phyloP scores from a whole-genome alignment of 2,113 vertebrate species.

The Cepphus grylle region DNA sequence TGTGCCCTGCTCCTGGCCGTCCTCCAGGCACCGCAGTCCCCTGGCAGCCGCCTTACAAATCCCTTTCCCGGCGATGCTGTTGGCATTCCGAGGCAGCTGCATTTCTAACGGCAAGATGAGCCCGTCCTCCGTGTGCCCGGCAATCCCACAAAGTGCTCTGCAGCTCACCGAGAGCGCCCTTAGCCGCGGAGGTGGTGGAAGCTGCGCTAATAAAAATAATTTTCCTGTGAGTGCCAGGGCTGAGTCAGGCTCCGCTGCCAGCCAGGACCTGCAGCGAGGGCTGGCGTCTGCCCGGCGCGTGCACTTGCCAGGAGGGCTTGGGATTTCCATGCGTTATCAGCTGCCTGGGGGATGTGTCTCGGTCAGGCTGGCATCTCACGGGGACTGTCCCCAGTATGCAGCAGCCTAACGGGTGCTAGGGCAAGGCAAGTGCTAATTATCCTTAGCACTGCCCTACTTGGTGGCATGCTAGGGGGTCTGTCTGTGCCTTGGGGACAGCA shows the following conservation, averaged over 20 bases:
- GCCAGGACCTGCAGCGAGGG: not conserved
- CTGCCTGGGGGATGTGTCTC: not conserved
- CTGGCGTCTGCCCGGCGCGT: not conserved
- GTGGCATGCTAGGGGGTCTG: not conserved
- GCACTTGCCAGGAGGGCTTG: not conserved
- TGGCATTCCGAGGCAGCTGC: not conserved
- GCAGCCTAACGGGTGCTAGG: not conserved
- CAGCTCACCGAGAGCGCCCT: not conserved
- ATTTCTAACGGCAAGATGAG: not conserved
- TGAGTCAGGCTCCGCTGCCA: not conserved
- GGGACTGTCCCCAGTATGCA: not conserved
- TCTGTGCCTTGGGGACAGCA: not conserved
- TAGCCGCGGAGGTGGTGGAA: not conserved
- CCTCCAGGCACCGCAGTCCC: conserved; percentile 13
- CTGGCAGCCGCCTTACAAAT: not conserved
- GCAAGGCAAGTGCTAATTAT: not conserved
- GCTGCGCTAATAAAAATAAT: not conserved
- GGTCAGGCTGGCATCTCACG: not conserved
- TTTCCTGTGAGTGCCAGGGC: not conserved
- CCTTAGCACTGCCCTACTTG: not conserved
- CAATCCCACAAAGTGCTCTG: conserved; percentile 3
- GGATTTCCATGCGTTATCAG: not conserved
- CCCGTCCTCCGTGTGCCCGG: not conserved
- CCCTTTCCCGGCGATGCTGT: not conserved
- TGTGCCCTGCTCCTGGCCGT: not conserved